Evolutionary conservation across 2,113 vertebrate genomes (phyloP).

Genomic region (Butorides virescens): DNA sequence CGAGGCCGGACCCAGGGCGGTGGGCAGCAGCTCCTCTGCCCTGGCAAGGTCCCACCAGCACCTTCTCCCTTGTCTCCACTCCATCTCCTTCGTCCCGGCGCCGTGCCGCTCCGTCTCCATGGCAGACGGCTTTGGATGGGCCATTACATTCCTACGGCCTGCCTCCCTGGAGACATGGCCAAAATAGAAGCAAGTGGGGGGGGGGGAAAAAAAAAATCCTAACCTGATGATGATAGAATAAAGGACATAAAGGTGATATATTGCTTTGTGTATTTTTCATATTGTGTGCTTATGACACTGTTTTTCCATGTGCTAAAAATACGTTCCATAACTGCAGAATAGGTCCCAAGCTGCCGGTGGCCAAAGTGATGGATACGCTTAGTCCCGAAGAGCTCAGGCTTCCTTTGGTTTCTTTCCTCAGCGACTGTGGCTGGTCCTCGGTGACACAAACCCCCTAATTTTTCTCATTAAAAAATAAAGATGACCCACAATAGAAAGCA

Average conservation of each 20-base stretch:
- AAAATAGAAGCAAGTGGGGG: neutral
- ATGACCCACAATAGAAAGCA: neutral
- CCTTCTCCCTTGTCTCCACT: neutral
- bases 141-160: neutral
- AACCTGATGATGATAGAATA: neutral
- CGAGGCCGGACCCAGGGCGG: neutral
- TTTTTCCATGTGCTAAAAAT: conserved; percentile 53
- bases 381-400: neutral
- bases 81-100: neutral
- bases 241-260: neutral
- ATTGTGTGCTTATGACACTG: neutral
- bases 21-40: neutral
- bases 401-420: neutral
- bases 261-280: neutral
- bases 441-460: accelerated
- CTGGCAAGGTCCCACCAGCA: neutral
- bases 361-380: neutral
- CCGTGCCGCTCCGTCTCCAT: neutral
- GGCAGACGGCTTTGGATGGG: too few species aligned
- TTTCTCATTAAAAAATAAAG: neutral
- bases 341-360: neutral
- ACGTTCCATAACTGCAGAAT: neutral
- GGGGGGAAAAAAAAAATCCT: neutral
- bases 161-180: neutral
- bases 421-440: accelerated